Base-by-base conservation (phyloP, 1,140 invertebrate genomes). In the Drosophila kikkawai region DNA sequence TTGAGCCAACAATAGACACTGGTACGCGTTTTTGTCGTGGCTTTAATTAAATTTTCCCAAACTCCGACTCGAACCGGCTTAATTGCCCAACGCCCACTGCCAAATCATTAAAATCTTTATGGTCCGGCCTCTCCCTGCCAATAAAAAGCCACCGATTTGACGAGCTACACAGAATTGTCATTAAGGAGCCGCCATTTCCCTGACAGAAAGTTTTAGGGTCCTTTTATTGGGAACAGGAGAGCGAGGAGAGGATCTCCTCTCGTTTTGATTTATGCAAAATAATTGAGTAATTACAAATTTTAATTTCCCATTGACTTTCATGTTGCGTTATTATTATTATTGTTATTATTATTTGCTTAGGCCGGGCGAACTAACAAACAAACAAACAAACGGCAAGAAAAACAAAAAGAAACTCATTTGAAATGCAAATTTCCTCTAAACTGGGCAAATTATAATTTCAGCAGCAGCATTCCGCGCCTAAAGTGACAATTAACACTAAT, bases 401-500 rank as follows among this genome's bases (percentile, higher is more conserved):
- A 79, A 69, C 68, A 76, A 63, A 60, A 65, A 76, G 67, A 47
- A 84, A 73, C 83, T 87, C 84, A 87, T 87, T 88, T 88, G 69
- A 88, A 88, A 87, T 88, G 83, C 84, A 88, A 87, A 87, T 87
- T 80, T 88, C 26, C 47, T 29, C 69, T 70, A 74, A 79, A 75
- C 78, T 78, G 75, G 57, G 41, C 44, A 60, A 77, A 83, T 88
- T 82, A 82, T 58, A 82, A 86, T 80, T 56, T 69, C 64, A 74
- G 76, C 69, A 44, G 47, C 67, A 81, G 39, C 82, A 85, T 85
- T 85, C 67, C 60, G 37, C 51, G 58, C 79, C 79, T 65, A 81
- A 90, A 90, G 85, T 88, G 85, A 91, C 85, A 90, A 90, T 90
- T 91, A 90, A 90, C 86, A 90, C 85, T 90, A 90, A 90, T 90